A percentile compares a stretch with the other conserved stretches of the same genome.
These are phyloP conservation scores for Oryzias melastigma DNA, from an alignment of 2,113 vertebrate species.

Conservation along the genomic window DNA sequence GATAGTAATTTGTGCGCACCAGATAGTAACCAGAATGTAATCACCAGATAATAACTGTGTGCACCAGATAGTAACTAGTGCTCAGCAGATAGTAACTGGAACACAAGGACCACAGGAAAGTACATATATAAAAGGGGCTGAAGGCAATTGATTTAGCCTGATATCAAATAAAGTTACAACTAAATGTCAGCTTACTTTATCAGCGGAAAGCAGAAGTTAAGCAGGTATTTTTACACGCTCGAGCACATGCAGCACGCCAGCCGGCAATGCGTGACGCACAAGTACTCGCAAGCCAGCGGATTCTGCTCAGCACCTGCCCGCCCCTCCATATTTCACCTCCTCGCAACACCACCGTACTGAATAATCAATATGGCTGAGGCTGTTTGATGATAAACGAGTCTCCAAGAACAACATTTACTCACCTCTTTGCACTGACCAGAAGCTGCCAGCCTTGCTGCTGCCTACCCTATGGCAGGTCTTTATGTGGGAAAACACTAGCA, in stretches of 20 bases:
- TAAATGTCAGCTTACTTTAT: conserved; percentile 62
- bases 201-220: conserved; percentile 54
- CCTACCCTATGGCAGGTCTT: too few species aligned
- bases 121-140: too few species aligned
- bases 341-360: conserved; percentile 42
- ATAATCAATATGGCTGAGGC: conserved; percentile 40
- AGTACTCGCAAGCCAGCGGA: conserved; percentile 18
- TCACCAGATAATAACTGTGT: too few species aligned
- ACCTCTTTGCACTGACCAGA: conserved; percentile 39
- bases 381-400: conserved; percentile 44
- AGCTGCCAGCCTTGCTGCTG: background rate
- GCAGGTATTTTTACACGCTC: conserved; percentile 47
- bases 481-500: too few species aligned
- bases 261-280: conserved; percentile 1
- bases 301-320: conserved; percentile 29
- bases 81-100: too few species aligned
- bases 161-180: conserved; percentile 52
- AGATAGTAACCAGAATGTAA: too few species aligned
- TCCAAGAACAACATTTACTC: conserved; percentile 38
- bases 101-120: too few species aligned
- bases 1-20: too few species aligned
- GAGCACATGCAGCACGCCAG: conserved; percentile 18
- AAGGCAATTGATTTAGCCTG: conserved; percentile 15
- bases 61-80: too few species aligned
- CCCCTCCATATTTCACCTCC: conserved; percentile 47